Evolutionary conservation across 2,113 vertebrate species (phyloP).

Genomic region (Rhegmatorhina hoffmannsi): DNA sequence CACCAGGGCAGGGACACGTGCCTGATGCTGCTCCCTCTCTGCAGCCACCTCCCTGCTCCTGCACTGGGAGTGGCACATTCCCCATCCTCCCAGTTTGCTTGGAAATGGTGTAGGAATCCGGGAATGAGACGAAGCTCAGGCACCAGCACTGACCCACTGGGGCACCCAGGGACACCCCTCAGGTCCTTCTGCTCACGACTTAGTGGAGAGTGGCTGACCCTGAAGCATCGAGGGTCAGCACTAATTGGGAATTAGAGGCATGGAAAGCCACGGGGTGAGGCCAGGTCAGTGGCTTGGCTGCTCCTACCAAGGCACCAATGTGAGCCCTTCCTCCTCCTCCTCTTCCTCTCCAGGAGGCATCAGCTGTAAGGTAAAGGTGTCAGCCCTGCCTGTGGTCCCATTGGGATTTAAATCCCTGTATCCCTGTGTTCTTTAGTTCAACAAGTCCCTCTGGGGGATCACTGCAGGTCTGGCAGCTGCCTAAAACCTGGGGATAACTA

Average conservation of each 20-base stretch:
- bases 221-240: not conserved
- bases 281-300: not conserved
- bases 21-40: fast-evolving
- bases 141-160: fast-evolving
- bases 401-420: not conserved
- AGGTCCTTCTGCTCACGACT: not conserved
- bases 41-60: not conserved
- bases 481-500: not conserved
- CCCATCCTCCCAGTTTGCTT: not conserved
- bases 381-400: not conserved
- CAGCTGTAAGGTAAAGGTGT: fast-evolving
- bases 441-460: not conserved
- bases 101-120: fast-evolving
- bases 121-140: not conserved
- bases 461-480: fast-evolving
- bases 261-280: not conserved
- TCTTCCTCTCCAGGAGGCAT: not conserved
- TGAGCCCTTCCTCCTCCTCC: not conserved
- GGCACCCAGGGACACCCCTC: not conserved
- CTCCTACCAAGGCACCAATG: not conserved
- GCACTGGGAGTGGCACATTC: fast-evolving
- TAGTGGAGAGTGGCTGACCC: not conserved
- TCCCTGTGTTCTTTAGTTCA: fast-evolving
- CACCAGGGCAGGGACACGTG: fast-evolving
- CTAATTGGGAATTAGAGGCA: not conserved